A percentile compares a stretch with the other conserved stretches of the same genome.
Conservation (phyloP, 2,888 invertebrate species). For the Drosophila falleni region DNA sequence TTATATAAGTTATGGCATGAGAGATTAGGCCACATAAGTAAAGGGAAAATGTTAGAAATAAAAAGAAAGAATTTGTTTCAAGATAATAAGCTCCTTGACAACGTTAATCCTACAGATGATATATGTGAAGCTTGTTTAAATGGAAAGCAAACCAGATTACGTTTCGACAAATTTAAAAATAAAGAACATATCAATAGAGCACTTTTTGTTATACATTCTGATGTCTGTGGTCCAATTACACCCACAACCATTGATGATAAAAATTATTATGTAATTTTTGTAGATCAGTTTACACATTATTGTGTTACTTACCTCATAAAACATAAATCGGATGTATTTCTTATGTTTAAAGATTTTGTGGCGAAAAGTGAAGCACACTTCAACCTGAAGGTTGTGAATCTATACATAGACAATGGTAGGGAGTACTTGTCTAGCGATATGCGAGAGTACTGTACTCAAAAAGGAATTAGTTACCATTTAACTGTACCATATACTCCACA, state of each 20-base stretch:
- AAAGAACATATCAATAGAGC: constrained; percentile 14
- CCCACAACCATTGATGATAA: neutral
- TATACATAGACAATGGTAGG: no score
- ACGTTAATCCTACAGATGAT: neutral
- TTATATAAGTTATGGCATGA: no score
- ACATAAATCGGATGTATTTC: neutral
- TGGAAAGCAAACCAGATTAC: neutral
- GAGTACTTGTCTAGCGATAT: no score
- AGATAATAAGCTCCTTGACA: neutral
- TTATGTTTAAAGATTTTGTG: neutral
- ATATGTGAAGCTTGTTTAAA: neutral
- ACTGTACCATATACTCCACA: no score
- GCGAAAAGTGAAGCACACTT: no score
- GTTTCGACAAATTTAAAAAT: constrained; percentile 10
- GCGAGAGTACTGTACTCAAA: no score
- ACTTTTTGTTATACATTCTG: neutral
- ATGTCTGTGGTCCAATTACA: neutral
- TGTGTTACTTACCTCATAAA: neutral
- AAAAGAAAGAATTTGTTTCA: neutral
- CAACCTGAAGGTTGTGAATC: no score
- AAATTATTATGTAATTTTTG: neutral
- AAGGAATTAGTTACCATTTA: no score
- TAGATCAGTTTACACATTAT: neutral
- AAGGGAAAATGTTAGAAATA: no score
- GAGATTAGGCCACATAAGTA: no score